phyloP scores from a whole-genome alignment of 2,113 vertebrate species.

The Steatornis caripensis region DNA sequence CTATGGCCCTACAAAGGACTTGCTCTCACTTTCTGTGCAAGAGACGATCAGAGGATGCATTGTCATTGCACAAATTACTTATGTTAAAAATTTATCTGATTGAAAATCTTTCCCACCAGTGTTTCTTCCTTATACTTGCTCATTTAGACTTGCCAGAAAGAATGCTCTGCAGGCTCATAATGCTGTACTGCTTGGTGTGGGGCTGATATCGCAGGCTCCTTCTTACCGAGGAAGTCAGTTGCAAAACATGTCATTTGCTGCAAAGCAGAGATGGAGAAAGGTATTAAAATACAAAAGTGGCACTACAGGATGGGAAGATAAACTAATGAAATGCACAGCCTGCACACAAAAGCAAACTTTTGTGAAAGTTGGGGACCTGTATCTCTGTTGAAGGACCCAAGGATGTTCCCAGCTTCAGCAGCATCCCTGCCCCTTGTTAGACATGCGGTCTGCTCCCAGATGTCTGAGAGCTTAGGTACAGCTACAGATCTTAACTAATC shows the following conservation, averaged over 20 bases:
- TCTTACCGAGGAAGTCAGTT: rapidly evolving
- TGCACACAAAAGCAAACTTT: neutral
- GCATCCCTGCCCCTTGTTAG: neutral
- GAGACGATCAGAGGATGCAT: neutral
- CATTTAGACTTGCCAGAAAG: neutral
- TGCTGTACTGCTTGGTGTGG: neutral
- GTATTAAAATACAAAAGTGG: neutral
- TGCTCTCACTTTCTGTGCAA: neutral
- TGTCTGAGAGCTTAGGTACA: neutral
- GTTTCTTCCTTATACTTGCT: neutral
- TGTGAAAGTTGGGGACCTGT: neutral
- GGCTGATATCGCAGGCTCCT: neutral
- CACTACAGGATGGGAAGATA: neutral
- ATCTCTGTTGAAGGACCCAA: neutral
- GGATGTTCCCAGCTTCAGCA: neutral
- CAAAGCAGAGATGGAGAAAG: neutral
- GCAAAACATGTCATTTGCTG: neutral
- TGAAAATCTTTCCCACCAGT: neutral
- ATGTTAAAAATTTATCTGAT: neutral
- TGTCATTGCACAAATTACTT: neutral
- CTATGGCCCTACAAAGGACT: neutral
- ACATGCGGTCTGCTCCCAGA: neutral
- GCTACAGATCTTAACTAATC: neutral
- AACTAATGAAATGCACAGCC: neutral
- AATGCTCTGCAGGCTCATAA: neutral